Base-by-base conservation (phyloP, 2,888 invertebrate species). In the Cheilosia soror region DNA sequence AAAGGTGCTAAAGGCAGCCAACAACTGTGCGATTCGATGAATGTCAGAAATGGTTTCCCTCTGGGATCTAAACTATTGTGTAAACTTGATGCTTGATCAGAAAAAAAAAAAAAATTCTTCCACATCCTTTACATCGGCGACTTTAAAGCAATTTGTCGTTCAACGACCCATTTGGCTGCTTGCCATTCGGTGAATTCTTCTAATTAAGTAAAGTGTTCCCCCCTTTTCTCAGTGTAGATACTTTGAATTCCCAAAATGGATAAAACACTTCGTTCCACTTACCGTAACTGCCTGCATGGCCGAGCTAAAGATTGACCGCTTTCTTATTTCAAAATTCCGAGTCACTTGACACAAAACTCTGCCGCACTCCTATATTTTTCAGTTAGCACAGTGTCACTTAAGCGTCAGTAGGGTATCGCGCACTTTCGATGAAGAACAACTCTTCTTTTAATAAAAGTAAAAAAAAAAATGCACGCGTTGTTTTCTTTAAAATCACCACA, bases 211-310 rank as follows among this genome's bases (percentile, higher is more conserved):
- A 66, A 84, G 71, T 79, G 33, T 42, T 55, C 33, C 4, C 7
- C 0, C 27, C 4, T 2, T 0, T 5, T 6, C 20, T 20, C 20
- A 20, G 20, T 20, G 20, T 20, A 20, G 20, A 9, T 0, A 0
- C 0, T 25, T 11, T 13, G 53, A n/a, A 4, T 37, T 47, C 55
- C 60, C 37, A 25, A 73, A 69, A 68, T 53, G 51, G 78, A 66
- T 40, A 31, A 47, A 42, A 63, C 63, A 1, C 9, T n/a, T 60
- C 37, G 47, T n/a, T 11, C 9, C 78, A 85, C 85, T 85, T 75
- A 85, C 85, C 65, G 85, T 85, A 44, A 85, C 85, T 11, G 76
- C 66, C 53, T 85, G 76, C 85, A 85, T 85, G 66, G 37, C 55
- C 33, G 20, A 15, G 66, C 42, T 66, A 9, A 20, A 33, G 40